Conservation (phyloP, 2,113 vertebrate genomes). For the Vombatus ursinus region DNA sequence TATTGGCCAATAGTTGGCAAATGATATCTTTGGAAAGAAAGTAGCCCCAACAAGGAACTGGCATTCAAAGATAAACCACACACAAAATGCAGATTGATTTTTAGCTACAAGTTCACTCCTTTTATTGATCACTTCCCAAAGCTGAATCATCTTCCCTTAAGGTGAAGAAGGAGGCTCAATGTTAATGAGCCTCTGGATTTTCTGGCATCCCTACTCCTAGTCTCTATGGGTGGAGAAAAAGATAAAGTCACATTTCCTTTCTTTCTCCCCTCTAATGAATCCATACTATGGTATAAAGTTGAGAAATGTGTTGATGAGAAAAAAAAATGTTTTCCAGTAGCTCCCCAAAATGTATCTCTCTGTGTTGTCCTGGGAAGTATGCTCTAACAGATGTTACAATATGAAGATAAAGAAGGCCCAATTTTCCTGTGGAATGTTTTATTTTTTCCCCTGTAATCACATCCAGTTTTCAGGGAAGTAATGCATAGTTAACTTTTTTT, state of each 20-base stretch:
- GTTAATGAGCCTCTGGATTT: not conserved
- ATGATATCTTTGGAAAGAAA: not conserved
- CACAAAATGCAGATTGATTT: not conserved
- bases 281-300: not conserved
- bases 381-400: not conserved
- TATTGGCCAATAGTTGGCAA: not conserved
- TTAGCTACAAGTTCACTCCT: not conserved
- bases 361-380: not conserved
- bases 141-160: not conserved
- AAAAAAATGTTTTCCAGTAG: constrained; percentile 15
- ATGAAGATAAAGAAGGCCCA: constrained; percentile 32
- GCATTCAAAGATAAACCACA: not conserved
- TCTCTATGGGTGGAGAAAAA: not conserved
- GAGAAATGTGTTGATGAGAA: not conserved
- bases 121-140: not conserved
- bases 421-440: not conserved
- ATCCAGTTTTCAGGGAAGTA: constrained; percentile 9
- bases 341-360: not conserved
- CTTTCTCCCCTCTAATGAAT: not conserved
- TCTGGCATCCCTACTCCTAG: not conserved
- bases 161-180: not conserved
- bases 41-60: not conserved
- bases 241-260: not conserved
- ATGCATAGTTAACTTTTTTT: not conserved
- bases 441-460: constrained; percentile 32